These are phyloP conservation scores for Tupiocoris notatus DNA, from an alignment of 2,888 invertebrate species.

Conservation along the genomic window DNA sequence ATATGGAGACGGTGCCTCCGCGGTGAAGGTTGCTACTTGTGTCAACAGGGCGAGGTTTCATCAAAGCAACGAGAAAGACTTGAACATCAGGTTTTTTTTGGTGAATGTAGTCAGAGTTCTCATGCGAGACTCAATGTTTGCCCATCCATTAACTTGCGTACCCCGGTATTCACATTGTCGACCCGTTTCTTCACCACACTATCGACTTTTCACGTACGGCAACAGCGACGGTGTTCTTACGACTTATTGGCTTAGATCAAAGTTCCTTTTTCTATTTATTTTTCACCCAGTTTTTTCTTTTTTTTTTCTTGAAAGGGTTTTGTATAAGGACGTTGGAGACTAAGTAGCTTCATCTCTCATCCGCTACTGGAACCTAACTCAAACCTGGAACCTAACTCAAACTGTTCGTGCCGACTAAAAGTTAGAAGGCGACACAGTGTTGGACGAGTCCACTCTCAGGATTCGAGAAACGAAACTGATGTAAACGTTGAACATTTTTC, in stretches of 20 bases:
- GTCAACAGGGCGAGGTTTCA: conserved; percentile 36
- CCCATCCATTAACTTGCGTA: conserved; percentile 33
- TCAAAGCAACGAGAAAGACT: conserved; percentile 28
- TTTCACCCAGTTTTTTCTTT: no score
- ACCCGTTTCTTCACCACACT: conserved; percentile 22
- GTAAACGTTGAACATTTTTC: no score
- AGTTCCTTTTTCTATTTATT: no score
- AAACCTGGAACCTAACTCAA: no score
- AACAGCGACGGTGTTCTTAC: background rate
- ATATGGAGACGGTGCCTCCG: conserved; percentile 20
- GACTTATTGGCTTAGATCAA: background rate
- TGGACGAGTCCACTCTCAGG: no score
- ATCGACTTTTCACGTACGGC: background rate
- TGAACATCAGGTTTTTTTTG: conserved; percentile 27
- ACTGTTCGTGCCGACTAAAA: no score
- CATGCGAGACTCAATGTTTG: conserved; percentile 1
- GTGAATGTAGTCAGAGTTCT: background rate
- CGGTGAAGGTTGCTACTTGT: conserved; percentile 35
- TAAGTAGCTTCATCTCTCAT: no score
- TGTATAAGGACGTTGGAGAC: no score
- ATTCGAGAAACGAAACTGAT: no score
- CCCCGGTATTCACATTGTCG: conserved; percentile 37
- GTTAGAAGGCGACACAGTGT: no score
- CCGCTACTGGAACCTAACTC: no score
- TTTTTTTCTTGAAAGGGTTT: no score